Conservation (phyloP, 2,113 vertebrate genomes). For the Eretmochelys imbricata region DNA sequence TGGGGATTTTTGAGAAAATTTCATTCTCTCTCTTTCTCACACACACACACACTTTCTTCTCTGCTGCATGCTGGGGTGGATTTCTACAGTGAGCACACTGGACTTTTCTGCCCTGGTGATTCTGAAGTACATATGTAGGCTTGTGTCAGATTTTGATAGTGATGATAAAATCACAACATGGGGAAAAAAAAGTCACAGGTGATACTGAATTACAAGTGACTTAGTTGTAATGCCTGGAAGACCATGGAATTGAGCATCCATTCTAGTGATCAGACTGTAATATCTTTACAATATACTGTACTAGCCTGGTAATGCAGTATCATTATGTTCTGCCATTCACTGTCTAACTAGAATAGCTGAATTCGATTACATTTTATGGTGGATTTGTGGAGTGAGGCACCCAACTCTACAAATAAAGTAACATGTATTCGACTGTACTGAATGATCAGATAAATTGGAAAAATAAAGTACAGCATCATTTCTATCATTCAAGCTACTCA, state of each 20-base stretch:
- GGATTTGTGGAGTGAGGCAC: background rate
- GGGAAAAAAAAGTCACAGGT: background rate
- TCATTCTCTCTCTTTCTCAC: background rate
- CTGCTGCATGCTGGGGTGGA: background rate
- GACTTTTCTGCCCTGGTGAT: slow-evolving; percentile 1
- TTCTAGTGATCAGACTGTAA: background rate
- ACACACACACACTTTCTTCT: background rate
- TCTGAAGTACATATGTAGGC: background rate
- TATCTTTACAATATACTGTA: background rate
- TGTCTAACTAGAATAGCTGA: background rate
- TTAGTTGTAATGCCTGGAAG: background rate
- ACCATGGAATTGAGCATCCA: background rate
- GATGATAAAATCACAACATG: slow-evolving; percentile 12
- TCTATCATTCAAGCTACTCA: slow-evolving; percentile 2
- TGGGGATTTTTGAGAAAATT: slow-evolving; percentile 7
- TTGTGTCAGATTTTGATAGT: background rate
- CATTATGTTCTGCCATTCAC: background rate
- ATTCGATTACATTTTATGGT: background rate
- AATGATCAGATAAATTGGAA: background rate
- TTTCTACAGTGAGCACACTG: background rate
- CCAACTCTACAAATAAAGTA: slow-evolving; percentile 1
- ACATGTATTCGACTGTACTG: background rate
- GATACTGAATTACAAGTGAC: background rate
- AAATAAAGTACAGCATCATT: background rate
- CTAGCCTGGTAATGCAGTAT: background rate